Percentiles rank a stretch among this genome's conserved stretches.
Conservation (phyloP, 2,888 invertebrate species). For the Orchestes rusci region DNA sequence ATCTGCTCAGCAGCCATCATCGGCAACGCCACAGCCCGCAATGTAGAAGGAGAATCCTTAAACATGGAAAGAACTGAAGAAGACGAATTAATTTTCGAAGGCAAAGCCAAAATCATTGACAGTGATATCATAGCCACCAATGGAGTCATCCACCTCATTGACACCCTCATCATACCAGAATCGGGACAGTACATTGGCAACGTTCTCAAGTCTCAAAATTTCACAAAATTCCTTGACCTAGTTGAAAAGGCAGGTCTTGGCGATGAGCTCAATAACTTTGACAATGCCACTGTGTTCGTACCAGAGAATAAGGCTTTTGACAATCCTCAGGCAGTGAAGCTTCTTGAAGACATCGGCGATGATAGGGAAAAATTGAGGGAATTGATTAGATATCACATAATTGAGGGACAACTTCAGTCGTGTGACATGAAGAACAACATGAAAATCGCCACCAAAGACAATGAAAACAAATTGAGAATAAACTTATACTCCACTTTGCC, state of each 20-base stretch:
- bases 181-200: slow-evolving; percentile 43
- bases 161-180: slow-evolving; percentile 58
- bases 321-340: slow-evolving; percentile 40
- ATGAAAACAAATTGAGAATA: slow-evolving; percentile 47
- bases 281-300: slow-evolving; percentile 57
- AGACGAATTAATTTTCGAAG: slow-evolving; percentile 51
- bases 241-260: slow-evolving; percentile 51
- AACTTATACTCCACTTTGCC: slow-evolving; percentile 55
- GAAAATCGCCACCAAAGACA: slow-evolving; percentile 45
- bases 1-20: slow-evolving; percentile 58
- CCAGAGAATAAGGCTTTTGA: slow-evolving; percentile 59
- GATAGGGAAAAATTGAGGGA: slow-evolving; percentile 47
- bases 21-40: slow-evolving; percentile 47
- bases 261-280: slow-evolving; percentile 50
- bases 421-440: slow-evolving; percentile 52
- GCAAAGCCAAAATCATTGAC: slow-evolving; percentile 51
- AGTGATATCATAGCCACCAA: slow-evolving; percentile 61
- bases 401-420: slow-evolving; percentile 49
- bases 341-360: slow-evolving; percentile 39
- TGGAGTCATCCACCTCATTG: slow-evolving; percentile 65
- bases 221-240: slow-evolving; percentile 51
- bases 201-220: slow-evolving; percentile 53
- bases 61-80: slow-evolving; percentile 47
- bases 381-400: slow-evolving; percentile 58
- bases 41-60: slow-evolving; percentile 46